A percentile compares a stretch with the other conserved stretches of the same genome.
phyloP scores from a whole-genome alignment of 2,113 vertebrate genomes.

The Cephalopterus ornatus region DNA sequence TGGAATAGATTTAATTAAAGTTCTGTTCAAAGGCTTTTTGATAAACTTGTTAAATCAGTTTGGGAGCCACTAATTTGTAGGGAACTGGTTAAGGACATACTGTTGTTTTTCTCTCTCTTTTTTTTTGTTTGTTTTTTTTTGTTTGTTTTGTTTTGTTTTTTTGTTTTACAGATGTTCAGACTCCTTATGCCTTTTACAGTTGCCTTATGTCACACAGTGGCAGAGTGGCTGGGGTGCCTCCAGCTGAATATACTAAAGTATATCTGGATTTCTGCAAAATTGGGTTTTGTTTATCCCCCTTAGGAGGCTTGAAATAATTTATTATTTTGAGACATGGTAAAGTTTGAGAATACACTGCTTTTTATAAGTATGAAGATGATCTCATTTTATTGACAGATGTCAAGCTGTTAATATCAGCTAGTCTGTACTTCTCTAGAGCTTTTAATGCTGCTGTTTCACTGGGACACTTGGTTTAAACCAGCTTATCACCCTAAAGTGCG shows the following conservation, averaged over 20 bases:
- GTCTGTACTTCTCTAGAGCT: background rate
- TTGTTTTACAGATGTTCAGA: background rate
- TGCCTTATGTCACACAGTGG: background rate
- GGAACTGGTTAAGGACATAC: background rate
- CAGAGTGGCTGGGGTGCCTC: background rate
- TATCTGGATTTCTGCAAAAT: background rate
- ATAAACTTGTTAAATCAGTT: background rate
- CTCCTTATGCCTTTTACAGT: background rate
- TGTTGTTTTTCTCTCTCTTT: background rate
- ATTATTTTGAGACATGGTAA: background rate
- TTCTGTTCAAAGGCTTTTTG: conserved; percentile 21
- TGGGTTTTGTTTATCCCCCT: background rate
- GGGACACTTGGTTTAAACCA: background rate
- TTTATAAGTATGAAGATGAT: background rate
- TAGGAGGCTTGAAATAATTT: background rate
- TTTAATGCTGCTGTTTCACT: background rate
- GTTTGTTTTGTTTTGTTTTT: too few relatives aligned
- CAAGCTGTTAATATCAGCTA: background rate
- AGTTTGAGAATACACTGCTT: background rate
- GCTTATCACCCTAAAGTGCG: fast-evolving
- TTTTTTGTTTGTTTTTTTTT: too few relatives aligned
- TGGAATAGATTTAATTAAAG: conserved; percentile 13
- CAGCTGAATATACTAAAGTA: background rate
- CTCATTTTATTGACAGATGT: background rate
- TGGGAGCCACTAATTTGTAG: background rate